phyloP scores from a whole-genome alignment of 2,888 invertebrate genomes.

The Cabera pusaria region DNA sequence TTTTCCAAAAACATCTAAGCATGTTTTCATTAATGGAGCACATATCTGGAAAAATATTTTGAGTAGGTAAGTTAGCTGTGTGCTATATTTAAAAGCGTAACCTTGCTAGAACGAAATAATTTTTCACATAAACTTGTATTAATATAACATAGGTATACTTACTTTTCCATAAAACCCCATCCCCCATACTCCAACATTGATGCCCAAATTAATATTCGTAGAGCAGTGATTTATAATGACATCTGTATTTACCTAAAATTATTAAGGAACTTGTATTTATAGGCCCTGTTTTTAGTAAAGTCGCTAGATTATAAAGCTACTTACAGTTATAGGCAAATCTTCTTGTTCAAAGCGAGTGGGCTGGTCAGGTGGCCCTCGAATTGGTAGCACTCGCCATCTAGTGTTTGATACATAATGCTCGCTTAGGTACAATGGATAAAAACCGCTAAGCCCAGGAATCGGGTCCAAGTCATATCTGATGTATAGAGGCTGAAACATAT shows the following conservation, averaged over 20 bases:
- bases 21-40: conserved; percentile 64
- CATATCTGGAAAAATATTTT: conserved; percentile 56
- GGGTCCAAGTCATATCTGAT: conserved; percentile 71
- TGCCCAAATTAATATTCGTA: conserved; percentile 69
- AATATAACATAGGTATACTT: conserved; percentile 31
- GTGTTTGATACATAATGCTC: conserved; percentile 69
- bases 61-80: no score
- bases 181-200: conserved; percentile 55
- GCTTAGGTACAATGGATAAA: conserved; percentile 68
- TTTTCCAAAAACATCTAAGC: conserved; percentile 66
- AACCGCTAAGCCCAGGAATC: conserved; percentile 65
- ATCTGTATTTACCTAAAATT: conserved; percentile 68
- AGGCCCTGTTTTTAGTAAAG: no score
- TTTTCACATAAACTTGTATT: no score
- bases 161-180: conserved; percentile 73
- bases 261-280: neutral
- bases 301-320: no score
- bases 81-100: no score
- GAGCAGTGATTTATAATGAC: conserved; percentile 72
- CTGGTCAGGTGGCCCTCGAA: conserved; percentile 44
- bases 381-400: conserved; percentile 69
- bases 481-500: conserved; percentile 67
- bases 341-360: conserved; percentile 72
- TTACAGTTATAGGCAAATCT: conserved; percentile 55
- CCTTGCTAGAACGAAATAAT: no score